Conservation (phyloP, 2,113 vertebrate genomes). For the Thymallus thymallus region DNA sequence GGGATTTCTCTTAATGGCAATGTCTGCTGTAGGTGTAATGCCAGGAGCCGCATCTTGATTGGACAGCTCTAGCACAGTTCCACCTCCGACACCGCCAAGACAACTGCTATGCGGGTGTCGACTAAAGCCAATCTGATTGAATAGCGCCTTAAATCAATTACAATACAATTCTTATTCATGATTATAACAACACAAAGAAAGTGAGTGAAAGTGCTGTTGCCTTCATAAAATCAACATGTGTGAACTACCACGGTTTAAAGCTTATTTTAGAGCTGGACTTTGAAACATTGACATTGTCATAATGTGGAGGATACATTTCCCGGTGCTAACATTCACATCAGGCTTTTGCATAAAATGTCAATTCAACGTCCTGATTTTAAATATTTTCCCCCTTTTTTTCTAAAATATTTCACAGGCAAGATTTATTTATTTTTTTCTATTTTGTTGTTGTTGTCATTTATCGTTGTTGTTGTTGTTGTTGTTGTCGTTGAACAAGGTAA, state of each 20-base stretch:
- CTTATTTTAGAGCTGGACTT: slow-evolving; percentile 59
- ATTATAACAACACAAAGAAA: slow-evolving; percentile 35
- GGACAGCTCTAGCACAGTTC: too few relatives aligned
- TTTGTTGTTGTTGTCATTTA: slow-evolving; percentile 8
- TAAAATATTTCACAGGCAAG: slow-evolving; percentile 83
- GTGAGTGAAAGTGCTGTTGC: slow-evolving; percentile 58
- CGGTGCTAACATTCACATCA: slow-evolving; percentile 58
- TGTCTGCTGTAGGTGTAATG: too few relatives aligned
- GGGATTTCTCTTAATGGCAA: too few relatives aligned
- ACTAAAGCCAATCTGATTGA: too few relatives aligned
- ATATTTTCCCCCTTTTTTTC: slow-evolving; percentile 56
- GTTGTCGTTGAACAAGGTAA: slow-evolving; percentile 63
- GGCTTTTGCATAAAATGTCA: slow-evolving; percentile 90
- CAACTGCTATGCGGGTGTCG: too few relatives aligned
- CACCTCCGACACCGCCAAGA: too few relatives aligned
- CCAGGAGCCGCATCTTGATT: too few relatives aligned
- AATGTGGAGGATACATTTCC: slow-evolving; percentile 32
- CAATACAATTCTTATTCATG: too few relatives aligned
- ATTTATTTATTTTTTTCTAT: slow-evolving; percentile 29
- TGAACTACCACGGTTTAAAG: slow-evolving; percentile 69
- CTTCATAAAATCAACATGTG: slow-evolving; percentile 56
- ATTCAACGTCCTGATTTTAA: slow-evolving; percentile 82
- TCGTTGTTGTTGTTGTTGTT: slow-evolving; percentile 14
- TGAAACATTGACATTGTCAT: slow-evolving; percentile 70
- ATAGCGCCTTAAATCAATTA: too few relatives aligned